phyloP scores from a whole-genome alignment of 2,113 vertebrate species.

The Genyomyrus donnyi region DNA sequence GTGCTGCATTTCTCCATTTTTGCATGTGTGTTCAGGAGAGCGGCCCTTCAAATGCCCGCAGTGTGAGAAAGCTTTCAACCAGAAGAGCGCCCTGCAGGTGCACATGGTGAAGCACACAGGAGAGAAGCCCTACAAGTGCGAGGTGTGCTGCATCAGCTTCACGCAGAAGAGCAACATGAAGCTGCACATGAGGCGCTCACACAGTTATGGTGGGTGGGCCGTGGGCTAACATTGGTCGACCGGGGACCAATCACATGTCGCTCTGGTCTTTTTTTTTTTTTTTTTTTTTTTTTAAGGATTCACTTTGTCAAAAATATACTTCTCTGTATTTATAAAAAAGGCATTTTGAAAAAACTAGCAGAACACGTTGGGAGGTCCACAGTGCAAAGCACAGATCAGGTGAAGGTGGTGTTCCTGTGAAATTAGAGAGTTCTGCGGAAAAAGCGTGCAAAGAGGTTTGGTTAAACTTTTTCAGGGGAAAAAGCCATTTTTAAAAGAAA shows the following conservation, averaged over 20 bases:
- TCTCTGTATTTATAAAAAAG: neutral
- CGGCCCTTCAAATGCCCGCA: slow-evolving; percentile 83
- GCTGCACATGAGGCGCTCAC: slow-evolving; percentile 89
- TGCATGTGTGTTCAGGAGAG: slow-evolving; percentile 66
- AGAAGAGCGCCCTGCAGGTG: slow-evolving; percentile 96
- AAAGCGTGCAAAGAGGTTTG: neutral
- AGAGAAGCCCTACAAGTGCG: slow-evolving; percentile 88
- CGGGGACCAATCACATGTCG: neutral
- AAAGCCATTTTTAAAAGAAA: neutral
- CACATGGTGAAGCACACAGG: slow-evolving; percentile 97
- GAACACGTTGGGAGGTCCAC: neutral
- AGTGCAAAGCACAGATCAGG: neutral
- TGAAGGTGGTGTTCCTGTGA: neutral
- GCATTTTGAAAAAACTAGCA: neutral
- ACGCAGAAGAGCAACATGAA: slow-evolving; percentile 99
- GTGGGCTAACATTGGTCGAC: neutral
- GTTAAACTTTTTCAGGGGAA: neutral
- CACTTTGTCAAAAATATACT: neutral
- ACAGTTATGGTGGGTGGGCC: slow-evolving; percentile 69
- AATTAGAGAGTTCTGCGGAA: neutral
- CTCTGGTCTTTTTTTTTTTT: neutral
- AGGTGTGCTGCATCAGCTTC: slow-evolving; percentile 86
- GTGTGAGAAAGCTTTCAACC: slow-evolving; percentile 96
- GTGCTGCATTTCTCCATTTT: neutral
- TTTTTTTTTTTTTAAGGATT: neutral